These are phyloP conservation scores for Melierax canorus DNA, from an alignment of 2,113 vertebrate species.

Conservation along the genomic window DNA sequence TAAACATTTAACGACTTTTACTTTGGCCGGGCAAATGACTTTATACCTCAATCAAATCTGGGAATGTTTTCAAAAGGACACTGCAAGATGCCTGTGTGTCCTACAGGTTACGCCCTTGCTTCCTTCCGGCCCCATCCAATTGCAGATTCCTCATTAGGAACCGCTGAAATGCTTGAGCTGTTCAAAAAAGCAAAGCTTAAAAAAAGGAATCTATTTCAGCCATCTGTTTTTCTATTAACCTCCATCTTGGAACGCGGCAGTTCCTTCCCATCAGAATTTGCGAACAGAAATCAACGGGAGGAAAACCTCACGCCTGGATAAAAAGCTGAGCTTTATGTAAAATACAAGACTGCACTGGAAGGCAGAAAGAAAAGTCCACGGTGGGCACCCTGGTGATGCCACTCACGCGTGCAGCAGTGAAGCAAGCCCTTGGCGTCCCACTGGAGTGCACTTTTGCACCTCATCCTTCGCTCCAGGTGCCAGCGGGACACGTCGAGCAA, in stretches of 20 bases:
- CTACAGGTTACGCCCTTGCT: slow-evolving; percentile 25
- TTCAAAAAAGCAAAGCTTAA: background rate
- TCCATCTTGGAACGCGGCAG: background rate
- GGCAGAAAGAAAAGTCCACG: fast-evolving
- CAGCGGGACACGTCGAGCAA: fast-evolving
- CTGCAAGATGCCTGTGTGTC: slow-evolving; percentile 7
- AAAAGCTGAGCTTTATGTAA: background rate
- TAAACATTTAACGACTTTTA: background rate
- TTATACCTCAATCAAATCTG: background rate
- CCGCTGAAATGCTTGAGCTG: background rate
- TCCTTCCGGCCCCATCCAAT: background rate
- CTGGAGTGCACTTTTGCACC: background rate
- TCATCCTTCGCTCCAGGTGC: background rate
- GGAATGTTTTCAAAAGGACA: slow-evolving; percentile 27
- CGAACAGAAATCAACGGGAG: background rate
- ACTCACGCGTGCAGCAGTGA: fast-evolving
- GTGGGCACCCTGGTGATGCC: background rate
- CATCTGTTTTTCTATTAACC: slow-evolving; percentile 8
- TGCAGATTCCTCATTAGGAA: slow-evolving; percentile 3
- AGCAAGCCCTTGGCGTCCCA: fast-evolving
- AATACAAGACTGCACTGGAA: fast-evolving
- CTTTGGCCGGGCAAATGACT: background rate
- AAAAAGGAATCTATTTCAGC: background rate
- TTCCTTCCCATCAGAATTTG: background rate
- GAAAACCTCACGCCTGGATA: background rate